Conservation (phyloP, 1,140 invertebrate genomes). For the Temnothorax curvispinosus region DNA sequence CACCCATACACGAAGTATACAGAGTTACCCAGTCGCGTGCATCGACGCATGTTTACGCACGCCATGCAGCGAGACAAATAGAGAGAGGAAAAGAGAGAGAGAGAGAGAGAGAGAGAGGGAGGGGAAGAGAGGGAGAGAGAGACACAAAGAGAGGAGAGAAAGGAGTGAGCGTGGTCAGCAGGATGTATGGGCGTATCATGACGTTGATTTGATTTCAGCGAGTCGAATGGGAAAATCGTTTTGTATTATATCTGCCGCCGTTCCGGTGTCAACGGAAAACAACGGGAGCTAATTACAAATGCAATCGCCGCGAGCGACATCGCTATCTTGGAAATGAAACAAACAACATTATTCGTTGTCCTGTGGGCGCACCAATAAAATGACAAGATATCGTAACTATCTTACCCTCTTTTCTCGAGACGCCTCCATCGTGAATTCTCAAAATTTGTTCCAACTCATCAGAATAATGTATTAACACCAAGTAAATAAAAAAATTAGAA, state of each 20-base stretch:
- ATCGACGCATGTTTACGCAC: conserved; percentile 68
- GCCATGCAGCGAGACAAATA: conserved; percentile 53
- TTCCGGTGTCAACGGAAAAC: not conserved
- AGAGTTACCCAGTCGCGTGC: conserved; percentile 63
- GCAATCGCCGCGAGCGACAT: not conserved
- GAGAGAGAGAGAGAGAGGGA: not conserved
- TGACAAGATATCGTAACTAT: not conserved
- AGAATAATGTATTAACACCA: not conserved
- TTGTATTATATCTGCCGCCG: not conserved
- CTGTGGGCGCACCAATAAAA: not conserved
- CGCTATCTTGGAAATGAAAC: not conserved
- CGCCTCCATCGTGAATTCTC: not conserved
- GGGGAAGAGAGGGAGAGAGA: not conserved
- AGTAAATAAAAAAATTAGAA: not conserved
- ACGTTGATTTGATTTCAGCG: conserved; percentile 47
- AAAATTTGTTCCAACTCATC: not conserved
- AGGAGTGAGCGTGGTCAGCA: not conserved
- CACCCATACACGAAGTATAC: conserved; percentile 49
- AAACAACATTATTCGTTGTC: not conserved
- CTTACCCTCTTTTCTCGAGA: not conserved
- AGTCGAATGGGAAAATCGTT: conserved; percentile 60
- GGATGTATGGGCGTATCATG: conserved; percentile 39
- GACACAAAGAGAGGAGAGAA: too few relatives aligned
- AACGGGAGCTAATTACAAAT: conserved; percentile 18
- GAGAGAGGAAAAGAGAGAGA: conserved; percentile 10